Percentiles rank a stretch among this genome's conserved stretches.
These are phyloP conservation scores for Watsonalla cultraria DNA, from an alignment of 2,888 invertebrate species.

Conservation along the genomic window DNA sequence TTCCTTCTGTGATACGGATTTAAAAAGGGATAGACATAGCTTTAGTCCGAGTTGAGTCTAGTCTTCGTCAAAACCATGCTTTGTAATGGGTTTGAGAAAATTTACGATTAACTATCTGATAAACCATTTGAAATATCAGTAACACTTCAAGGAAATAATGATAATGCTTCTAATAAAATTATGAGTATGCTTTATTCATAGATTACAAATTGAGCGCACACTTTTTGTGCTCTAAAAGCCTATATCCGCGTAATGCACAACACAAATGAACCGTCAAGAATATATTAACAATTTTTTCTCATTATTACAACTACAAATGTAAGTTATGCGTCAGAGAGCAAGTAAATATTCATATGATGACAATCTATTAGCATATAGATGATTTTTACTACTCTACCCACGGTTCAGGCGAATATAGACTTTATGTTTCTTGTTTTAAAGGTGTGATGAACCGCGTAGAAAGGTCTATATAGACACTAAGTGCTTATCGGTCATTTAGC, in stretches of 20 bases:
- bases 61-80: too few species aligned
- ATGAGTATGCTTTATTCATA: too few species aligned
- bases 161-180: too few species aligned
- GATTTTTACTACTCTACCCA: background rate
- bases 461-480: background rate
- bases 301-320: conserved; percentile 17
- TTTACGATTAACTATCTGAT: too few species aligned
- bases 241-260: background rate
- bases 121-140: too few species aligned
- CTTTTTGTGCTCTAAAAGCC: background rate
- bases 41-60: too few species aligned
- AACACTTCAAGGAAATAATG: too few species aligned
- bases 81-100: too few species aligned
- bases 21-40: too few species aligned
- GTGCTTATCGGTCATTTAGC: background rate
- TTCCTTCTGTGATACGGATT: too few species aligned
- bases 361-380: conserved; percentile 30
- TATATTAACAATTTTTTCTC: conserved; percentile 12
- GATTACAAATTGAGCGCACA: background rate
- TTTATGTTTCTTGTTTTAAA: background rate
- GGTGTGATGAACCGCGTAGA: background rate
- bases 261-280: background rate
- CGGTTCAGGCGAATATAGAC: background rate
- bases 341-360: conserved; percentile 30
- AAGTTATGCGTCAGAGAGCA: conserved; percentile 31